phyloP scores from a whole-genome alignment of 2,113 vertebrate species.

The Rattus rattus region DNA sequence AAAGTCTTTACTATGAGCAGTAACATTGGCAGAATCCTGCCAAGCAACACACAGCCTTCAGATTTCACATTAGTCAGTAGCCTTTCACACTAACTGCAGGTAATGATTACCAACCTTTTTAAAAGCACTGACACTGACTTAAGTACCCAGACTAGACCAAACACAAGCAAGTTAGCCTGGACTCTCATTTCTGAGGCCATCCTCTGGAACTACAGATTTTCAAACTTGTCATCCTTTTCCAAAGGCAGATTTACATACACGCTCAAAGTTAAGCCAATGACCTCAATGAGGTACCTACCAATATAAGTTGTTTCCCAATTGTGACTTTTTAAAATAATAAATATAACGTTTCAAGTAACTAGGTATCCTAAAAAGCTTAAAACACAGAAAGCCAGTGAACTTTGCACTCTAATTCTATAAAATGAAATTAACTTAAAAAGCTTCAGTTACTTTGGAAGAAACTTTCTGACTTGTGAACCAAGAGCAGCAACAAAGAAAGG shows the following conservation, averaged over 20 bases:
- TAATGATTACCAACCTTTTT: neutral
- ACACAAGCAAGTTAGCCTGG: neutral
- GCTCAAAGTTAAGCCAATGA: neutral
- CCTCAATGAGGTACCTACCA: neutral
- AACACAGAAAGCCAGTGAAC: neutral
- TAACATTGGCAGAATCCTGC: neutral
- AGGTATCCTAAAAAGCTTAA: neutral
- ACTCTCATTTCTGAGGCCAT: conserved; percentile 9
- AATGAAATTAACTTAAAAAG: conserved; percentile 24
- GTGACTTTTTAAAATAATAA: neutral
- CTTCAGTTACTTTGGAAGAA: neutral
- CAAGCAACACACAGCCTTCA: neutral
- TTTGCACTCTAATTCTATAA: conserved; percentile 39
- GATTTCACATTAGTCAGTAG: conserved; percentile 17
- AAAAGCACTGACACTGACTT: neutral
- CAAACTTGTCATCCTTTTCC: neutral
- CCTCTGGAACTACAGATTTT: neutral
- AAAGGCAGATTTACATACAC: neutral
- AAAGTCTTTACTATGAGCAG: neutral
- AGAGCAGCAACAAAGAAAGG: neutral
- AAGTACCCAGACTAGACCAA: neutral
- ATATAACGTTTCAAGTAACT: neutral
- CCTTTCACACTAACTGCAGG: neutral
- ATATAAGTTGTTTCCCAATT: neutral
- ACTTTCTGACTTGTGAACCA: neutral